Evolutionary conservation across 2,888 invertebrate genomes (phyloP), one percentile per base, ranked within the genome.

Genomic region (Nipponacmea schrenckii): DNA sequence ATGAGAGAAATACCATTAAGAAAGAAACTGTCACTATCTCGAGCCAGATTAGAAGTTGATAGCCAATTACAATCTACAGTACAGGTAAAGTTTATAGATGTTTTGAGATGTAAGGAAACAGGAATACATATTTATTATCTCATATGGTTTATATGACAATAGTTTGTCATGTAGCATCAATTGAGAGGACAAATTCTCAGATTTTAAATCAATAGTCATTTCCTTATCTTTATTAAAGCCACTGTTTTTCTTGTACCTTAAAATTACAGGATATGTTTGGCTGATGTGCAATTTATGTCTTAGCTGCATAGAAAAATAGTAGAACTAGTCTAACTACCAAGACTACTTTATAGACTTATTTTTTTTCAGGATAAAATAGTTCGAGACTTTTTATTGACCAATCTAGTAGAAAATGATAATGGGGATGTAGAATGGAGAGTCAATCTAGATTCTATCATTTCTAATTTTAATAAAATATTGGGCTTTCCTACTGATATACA

Each of bases 381-480:
- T 64, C 88, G 91, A 17, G 89, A 95, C 86, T 98, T 97, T 87
- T 90, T 98, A 26, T 91, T 97, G 73, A 94, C 95, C 39, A 98
- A 98, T 89, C 90, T 98, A 68, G 91, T 93, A n/a, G 92, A 93
- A 83, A 90, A 91, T 15, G 91, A 92, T 76, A 89, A 91, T 68
- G 92, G 92, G 8, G 75, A 72, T 44, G 69, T 79, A 15, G 91
- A 91, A 45, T 97, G 96, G 96, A 91, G 94, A 76, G 91, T 95
- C 2, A 97, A 97, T 90, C 90, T 97, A 69, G 91, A 93, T 70
- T 92, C 93, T 3, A 89, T 98, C 65, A 91, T 85, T 62, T 80
- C 92, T 10, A 93, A 93, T 84, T 93, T 95, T 26, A 87, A 91
- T 0, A 90, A 93, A 50, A 92, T 95, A 68, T 91, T 92, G 4